Evolutionary conservation across 92 coral and sea anemone species (phyloP).

Genomic region (Bergia puertoricense): DNA sequence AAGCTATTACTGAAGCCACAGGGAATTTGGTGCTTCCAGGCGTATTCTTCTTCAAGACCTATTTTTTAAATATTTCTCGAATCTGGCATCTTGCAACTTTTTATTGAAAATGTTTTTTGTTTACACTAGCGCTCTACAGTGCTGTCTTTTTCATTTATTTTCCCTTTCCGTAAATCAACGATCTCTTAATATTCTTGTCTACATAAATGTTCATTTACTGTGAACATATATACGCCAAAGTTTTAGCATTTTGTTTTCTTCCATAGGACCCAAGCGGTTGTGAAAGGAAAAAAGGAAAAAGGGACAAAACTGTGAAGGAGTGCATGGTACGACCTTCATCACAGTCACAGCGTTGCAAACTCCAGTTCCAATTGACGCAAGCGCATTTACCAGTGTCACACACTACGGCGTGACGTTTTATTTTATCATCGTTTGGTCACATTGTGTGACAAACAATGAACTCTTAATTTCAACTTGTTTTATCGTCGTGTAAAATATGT

Average conservation of each 20-base stretch:
- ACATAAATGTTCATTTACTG: no score
- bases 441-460: not conserved
- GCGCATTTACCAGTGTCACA: not conserved
- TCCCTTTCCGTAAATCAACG: no score
- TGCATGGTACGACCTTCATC: not conserved
- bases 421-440: not conserved
- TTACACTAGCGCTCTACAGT: no score
- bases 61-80: no score
- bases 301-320: not conserved
- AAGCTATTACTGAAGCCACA: no score
- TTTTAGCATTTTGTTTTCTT: not conserved
- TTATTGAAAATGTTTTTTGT: no score
- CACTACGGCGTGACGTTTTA: not conserved
- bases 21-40: no score
- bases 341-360: not conserved
- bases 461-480: not conserved
- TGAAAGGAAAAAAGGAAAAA: constrained; percentile 10
- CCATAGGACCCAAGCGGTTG: constrained; percentile 7
- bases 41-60: no score
- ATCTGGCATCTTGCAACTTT: no score
- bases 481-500: not conserved
- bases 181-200: no score
- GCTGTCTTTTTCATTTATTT: no score
- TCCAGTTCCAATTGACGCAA: not conserved
- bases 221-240: no score